phyloP scores from a whole-genome alignment of 2,888 invertebrate genomes.

The Schizotus pectinicornis region DNA sequence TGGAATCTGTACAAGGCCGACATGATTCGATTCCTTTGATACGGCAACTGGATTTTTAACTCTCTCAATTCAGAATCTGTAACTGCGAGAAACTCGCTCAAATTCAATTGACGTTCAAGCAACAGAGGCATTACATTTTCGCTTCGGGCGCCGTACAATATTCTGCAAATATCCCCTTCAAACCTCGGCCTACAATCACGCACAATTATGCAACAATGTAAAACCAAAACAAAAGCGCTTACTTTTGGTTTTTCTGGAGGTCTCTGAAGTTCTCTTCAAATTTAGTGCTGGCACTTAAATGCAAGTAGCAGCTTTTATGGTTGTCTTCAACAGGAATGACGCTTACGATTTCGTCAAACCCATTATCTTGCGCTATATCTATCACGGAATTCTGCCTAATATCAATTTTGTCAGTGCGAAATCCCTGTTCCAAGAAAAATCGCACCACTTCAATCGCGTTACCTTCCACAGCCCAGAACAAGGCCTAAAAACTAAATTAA shows the following conservation, averaged over 20 bases:
- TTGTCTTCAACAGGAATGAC: conserved; percentile 58
- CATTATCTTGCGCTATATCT: conserved; percentile 64
- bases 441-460: conserved; percentile 64
- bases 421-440: conserved; percentile 63
- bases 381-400: conserved; percentile 60
- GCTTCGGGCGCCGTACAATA: conserved; percentile 68
- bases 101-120: conserved; percentile 59
- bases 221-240: conserved; percentile 5
- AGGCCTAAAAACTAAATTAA: conserved; percentile 61
- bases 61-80: conserved; percentile 64
- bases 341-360: conserved; percentile 59
- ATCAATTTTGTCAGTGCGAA: conserved; percentile 62
- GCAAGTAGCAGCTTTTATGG: conserved; percentile 33
- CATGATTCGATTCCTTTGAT: conserved; percentile 64
- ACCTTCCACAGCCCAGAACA: conserved; percentile 68
- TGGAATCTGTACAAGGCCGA: conserved; percentile 66
- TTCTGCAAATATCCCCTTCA: conserved; percentile 61
- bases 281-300: conserved; percentile 23
- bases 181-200: conserved; percentile 59
- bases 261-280: conserved; percentile 38
- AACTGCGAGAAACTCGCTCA: conserved; percentile 65
- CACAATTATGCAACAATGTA: not conserved
- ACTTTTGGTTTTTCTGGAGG: conserved; percentile 3
- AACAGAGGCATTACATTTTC: conserved; percentile 61
- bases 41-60: conserved; percentile 66